Percentiles rank a stretch among this genome's conserved stretches.
phyloP scores from a whole-genome alignment of 1,140 invertebrate species.

The Diorhabda sublineata region DNA sequence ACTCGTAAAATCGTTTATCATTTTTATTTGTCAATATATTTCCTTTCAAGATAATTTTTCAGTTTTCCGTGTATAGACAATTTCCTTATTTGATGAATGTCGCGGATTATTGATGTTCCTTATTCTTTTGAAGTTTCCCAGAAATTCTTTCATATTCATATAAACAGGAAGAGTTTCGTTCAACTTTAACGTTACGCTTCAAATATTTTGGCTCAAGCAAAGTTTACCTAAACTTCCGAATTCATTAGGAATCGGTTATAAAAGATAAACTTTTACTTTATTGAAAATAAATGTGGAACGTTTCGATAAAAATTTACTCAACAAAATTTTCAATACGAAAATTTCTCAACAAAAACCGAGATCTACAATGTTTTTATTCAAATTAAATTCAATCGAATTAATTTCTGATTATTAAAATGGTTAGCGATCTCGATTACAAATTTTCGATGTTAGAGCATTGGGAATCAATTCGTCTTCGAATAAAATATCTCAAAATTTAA shows the following conservation, averaged over 20 bases:
- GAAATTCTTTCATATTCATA: neutral
- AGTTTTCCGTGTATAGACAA: neutral
- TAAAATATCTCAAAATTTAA: no score
- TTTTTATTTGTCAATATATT: no score
- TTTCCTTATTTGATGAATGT: neutral
- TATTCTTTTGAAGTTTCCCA: conserved; percentile 1
- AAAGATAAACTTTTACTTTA: neutral
- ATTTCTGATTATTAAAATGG: no score
- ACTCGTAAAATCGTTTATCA: no score
- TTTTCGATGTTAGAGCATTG: no score
- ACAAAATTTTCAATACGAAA: no score
- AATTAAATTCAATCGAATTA: no score
- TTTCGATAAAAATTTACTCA: no score
- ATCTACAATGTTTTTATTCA: no score
- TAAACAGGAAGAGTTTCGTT: neutral
- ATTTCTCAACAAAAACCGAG: no score
- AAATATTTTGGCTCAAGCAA: neutral
- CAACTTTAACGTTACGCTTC: neutral
- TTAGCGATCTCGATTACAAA: no score
- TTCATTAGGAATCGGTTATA: conserved; percentile 2
- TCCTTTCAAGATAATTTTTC: neutral
- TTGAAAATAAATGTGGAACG: neutral
- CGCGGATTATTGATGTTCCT: neutral
- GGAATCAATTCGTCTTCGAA: no score
- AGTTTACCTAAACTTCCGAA: neutral